Conservation (phyloP, 2,888 invertebrate species). For the Lasioglossum villosulum region DNA sequence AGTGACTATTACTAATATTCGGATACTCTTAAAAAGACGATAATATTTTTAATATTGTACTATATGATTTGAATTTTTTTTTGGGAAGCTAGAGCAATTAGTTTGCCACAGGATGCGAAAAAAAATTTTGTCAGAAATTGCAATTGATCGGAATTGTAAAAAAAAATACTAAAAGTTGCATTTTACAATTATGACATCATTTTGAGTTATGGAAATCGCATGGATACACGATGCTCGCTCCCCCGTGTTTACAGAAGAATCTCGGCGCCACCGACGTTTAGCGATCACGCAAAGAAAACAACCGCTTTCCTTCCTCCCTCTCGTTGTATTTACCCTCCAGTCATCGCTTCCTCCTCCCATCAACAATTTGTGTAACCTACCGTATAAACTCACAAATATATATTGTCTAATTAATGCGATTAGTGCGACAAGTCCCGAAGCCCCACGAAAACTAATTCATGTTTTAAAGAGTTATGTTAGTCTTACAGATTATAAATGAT, state of each 20-base stretch:
- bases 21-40: too few species aligned
- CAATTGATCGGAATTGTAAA: too few species aligned
- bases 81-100: too few species aligned
- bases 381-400: neutral
- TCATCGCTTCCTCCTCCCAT: neutral
- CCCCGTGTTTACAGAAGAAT: neutral
- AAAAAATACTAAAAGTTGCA: too few species aligned
- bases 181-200: neutral
- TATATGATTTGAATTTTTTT: too few species aligned
- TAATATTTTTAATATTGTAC: too few species aligned
- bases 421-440: neutral
- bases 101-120: too few species aligned
- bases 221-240: neutral
- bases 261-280: slow-evolving; percentile 6
- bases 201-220: neutral
- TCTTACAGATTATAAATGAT: too few species aligned
- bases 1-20: too few species aligned
- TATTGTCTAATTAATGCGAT: neutral
- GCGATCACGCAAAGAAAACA: slow-evolving; percentile 1
- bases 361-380: neutral
- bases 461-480: too few species aligned
- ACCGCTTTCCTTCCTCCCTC: neutral
- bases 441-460: neutral
- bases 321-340: neutral
- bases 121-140: too few species aligned